A percentile compares a stretch with the other conserved stretches of the same genome.
Conservation (phyloP, 2,113 vertebrate species). For the Mesitornis unicolor region DNA sequence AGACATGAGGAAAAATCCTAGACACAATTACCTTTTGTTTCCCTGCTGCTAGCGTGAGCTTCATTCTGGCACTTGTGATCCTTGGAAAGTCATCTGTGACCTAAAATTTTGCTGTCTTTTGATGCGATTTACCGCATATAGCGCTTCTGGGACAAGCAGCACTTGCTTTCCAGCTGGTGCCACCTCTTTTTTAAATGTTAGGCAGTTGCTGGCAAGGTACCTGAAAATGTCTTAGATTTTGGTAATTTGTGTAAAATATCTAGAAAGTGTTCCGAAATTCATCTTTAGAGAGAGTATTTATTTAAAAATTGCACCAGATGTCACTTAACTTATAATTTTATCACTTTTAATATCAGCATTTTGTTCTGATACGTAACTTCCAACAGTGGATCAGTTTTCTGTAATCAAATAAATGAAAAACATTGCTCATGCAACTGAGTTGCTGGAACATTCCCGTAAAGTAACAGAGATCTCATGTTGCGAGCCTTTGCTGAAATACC, state of each 20-base stretch:
- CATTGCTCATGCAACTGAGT: accelerated
- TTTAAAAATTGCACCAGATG: background rate
- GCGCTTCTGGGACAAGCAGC: background rate
- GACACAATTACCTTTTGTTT: background rate
- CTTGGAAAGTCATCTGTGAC: background rate
- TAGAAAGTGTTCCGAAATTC: background rate
- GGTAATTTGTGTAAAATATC: background rate
- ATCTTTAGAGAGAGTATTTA: background rate
- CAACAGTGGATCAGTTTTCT: background rate
- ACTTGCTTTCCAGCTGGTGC: background rate
- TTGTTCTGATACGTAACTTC: background rate
- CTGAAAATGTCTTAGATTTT: background rate
- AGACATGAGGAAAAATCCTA: background rate
- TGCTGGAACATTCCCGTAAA: background rate
- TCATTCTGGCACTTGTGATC: background rate
- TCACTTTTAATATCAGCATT: background rate
- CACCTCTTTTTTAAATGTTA: background rate
- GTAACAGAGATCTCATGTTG: background rate
- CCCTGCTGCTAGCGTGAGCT: background rate
- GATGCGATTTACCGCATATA: background rate
- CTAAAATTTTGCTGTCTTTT: background rate
- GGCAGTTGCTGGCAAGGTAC: background rate
- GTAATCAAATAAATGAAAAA: background rate
- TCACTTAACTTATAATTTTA: background rate
- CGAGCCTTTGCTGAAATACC: background rate